phyloP scores from a whole-genome alignment of 2,113 vertebrate species.

The Balaeniceps rex region DNA sequence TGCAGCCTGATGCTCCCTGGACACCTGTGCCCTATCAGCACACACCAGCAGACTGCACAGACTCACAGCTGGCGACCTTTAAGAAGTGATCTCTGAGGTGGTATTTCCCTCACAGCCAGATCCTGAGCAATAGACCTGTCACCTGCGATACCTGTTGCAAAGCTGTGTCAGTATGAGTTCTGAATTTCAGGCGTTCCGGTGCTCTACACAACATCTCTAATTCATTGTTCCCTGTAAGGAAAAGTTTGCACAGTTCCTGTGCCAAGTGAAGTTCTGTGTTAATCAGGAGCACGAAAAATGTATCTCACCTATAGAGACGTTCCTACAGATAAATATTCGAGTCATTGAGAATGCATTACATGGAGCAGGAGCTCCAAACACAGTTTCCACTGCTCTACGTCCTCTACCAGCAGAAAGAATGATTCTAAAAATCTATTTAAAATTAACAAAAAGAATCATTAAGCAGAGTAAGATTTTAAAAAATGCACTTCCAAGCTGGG shows the following conservation, averaged over 20 bases:
- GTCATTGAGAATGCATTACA: conserved; percentile 16
- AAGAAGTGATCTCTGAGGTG: not conserved
- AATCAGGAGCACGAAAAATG: not conserved
- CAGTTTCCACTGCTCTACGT: conserved; percentile 39
- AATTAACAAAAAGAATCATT: conserved; percentile 70
- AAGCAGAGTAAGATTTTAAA: conserved; percentile 50
- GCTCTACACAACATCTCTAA: not conserved
- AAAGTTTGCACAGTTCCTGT: not conserved
- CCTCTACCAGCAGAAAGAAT: conserved; percentile 44
- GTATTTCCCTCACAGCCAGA: not conserved
- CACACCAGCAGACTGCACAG: not conserved
- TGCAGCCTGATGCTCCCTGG: not conserved
- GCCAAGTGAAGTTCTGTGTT: not conserved
- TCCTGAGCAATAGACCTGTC: not conserved
- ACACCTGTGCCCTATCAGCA: not conserved
- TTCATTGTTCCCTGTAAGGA: not conserved
- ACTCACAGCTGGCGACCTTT: not conserved
- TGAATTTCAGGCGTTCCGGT: not conserved
- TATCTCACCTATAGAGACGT: not conserved
- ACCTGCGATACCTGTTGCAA: not conserved
- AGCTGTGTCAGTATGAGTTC: not conserved
- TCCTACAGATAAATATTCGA: not conserved
- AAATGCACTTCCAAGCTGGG: conserved; percentile 68
- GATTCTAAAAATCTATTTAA: conserved; percentile 61
- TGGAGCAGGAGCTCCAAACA: not conserved